phyloP scores from a whole-genome alignment of 2,888 invertebrate species.

The Macaria liturata region DNA sequence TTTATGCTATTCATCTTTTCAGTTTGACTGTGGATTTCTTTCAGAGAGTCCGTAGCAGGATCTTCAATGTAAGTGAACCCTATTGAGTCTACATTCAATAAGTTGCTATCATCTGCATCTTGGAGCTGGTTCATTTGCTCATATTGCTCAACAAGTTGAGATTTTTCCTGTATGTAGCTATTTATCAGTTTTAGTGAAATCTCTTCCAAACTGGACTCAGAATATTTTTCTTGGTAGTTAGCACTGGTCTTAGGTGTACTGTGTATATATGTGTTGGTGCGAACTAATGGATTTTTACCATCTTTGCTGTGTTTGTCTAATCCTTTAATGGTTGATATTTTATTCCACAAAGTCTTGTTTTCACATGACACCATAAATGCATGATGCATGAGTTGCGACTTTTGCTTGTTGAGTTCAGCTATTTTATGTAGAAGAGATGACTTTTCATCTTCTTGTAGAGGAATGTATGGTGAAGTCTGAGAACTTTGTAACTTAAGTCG shows the following conservation, averaged over 20 bases:
- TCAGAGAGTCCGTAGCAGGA: slow-evolving; percentile 83
- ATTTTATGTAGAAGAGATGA: slow-evolving; percentile 84
- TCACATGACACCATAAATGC: slow-evolving; percentile 92
- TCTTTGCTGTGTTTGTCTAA: slow-evolving; percentile 54
- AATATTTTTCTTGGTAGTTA: slow-evolving; percentile 80
- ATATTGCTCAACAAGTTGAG: slow-evolving; percentile 86
- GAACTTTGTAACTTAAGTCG: slow-evolving; percentile 74
- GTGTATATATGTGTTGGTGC: slow-evolving; percentile 86
- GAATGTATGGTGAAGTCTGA: slow-evolving; percentile 56
- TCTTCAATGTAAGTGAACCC: slow-evolving; percentile 85
- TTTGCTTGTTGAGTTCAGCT: slow-evolving; percentile 88
- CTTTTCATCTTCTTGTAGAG: slow-evolving; percentile 73
- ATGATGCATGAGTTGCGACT: slow-evolving; percentile 89
- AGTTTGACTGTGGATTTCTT: slow-evolving; percentile 86
- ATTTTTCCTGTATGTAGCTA: slow-evolving; percentile 87
- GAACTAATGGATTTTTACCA: slow-evolving; percentile 61
- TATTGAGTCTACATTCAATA: slow-evolving; percentile 83
- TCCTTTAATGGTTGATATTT: slow-evolving; percentile 82
- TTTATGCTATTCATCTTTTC: slow-evolving; percentile 85
- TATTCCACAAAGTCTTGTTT: slow-evolving; percentile 91
- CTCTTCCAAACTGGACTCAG: slow-evolving; percentile 88
- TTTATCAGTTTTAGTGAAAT: slow-evolving; percentile 88
- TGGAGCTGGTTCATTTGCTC: slow-evolving; percentile 87
- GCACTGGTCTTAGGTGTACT: slow-evolving; percentile 84
- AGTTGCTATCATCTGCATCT: slow-evolving; percentile 70